Percentiles rank a stretch among this genome's conserved stretches.
phyloP scores from a whole-genome alignment of 2,888 invertebrate genomes.

The Tricholauxania praeusta region DNA sequence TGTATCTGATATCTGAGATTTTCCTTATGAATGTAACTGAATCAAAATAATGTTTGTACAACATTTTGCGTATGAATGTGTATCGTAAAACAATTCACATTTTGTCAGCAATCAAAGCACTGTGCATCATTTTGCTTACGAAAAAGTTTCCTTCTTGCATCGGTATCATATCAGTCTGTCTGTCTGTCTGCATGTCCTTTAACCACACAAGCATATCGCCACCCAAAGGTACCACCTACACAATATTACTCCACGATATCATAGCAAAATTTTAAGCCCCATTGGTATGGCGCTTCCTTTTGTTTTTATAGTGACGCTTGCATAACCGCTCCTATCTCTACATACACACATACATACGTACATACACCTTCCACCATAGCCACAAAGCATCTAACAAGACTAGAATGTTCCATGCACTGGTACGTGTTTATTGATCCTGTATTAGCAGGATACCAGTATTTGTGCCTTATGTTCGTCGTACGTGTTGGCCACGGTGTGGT shows the following conservation, averaged over 20 bases:
- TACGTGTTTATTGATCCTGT: constrained; percentile 50
- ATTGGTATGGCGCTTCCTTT: constrained; percentile 4
- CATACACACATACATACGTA: not conserved
- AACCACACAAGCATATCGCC: not conserved
- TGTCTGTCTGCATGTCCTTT: constrained; percentile 5
- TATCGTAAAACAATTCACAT: too few species aligned
- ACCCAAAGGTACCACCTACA: not conserved
- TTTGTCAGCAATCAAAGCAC: too few species aligned
- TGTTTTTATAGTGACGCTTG: constrained; percentile 18
- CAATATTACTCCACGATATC: too few species aligned
- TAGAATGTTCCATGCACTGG: constrained; percentile 1
- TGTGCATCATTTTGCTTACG: constrained; percentile 5
- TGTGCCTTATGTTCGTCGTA: constrained; percentile 1
- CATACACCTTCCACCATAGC: not conserved
- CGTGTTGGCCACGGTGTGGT: not conserved
- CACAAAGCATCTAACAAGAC: not conserved
- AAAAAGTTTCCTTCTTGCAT: constrained; percentile 6
- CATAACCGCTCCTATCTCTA: too few species aligned
- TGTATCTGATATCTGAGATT: too few species aligned
- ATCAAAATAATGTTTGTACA: too few species aligned
- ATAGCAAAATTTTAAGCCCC: too few species aligned
- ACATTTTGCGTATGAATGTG: too few species aligned
- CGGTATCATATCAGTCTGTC: not conserved
- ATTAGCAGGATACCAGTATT: constrained; percentile 38
- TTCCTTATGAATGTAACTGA: too few species aligned